Evolutionary conservation across 2,888 invertebrate species (phyloP).

Genomic region (Folsomia candida): DNA sequence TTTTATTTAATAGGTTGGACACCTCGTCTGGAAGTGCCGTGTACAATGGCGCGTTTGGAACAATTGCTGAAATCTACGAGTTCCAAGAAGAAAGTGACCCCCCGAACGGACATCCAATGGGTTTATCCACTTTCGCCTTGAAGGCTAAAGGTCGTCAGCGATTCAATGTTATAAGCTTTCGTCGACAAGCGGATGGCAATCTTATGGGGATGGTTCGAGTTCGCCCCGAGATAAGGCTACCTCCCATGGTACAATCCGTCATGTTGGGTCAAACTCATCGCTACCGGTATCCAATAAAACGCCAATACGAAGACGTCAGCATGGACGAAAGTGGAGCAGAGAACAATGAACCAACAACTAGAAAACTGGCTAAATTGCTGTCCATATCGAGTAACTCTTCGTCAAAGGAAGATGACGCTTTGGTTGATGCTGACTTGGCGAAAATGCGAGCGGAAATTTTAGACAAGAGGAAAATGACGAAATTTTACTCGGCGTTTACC

Average conservation of each 20-base stretch:
- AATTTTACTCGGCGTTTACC: constrained; percentile 57
- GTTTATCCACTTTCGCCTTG: constrained; percentile 52
- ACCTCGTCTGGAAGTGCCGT: constrained; percentile 30
- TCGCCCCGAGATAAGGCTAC: constrained; percentile 62
- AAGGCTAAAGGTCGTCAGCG: constrained; percentile 76
- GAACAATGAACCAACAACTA: background rate
- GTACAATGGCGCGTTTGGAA: constrained; percentile 56
- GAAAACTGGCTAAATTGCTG: background rate
- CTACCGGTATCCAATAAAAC: constrained; percentile 13
- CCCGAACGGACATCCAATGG: constrained; percentile 9
- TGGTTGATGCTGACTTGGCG: constrained; percentile 4
- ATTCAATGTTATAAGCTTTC: constrained; percentile 62
- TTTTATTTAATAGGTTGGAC: constrained; percentile 25
- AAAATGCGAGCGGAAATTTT: constrained; percentile 14
- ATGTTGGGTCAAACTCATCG: constrained; percentile 16
- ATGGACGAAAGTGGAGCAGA: no score
- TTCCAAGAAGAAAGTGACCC: constrained; percentile 57
- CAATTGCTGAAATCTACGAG: constrained; percentile 67
- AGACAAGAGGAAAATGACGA: constrained; percentile 21
- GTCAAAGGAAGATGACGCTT: background rate
- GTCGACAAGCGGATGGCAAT: constrained; percentile 55
- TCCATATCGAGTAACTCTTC: background rate
- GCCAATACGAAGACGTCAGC: constrained; percentile 1
- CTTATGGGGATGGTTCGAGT: constrained; percentile 64
- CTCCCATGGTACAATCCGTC: constrained; percentile 24